These are phyloP conservation scores for Minunthozetes semirufus DNA, from an alignment of 2,888 invertebrate genomes.

Conservation along the genomic window DNA sequence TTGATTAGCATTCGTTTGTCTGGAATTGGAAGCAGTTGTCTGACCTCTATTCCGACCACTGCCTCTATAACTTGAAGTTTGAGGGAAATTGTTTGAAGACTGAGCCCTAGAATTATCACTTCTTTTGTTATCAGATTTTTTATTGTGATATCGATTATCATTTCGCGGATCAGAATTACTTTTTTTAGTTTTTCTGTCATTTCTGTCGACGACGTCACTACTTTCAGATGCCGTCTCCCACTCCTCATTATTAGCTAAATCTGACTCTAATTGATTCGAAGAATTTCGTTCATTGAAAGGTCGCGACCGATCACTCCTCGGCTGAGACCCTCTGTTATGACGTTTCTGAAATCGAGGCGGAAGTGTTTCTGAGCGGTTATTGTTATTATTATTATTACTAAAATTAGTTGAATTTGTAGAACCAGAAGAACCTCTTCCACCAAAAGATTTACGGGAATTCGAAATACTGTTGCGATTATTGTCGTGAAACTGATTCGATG, in stretches of 20 bases:
- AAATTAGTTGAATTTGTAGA: neutral
- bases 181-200: constrained; percentile 44
- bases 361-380: constrained; percentile 37
- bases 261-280: constrained; percentile 42
- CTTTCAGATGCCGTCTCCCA: constrained; percentile 76
- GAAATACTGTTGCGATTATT: constrained; percentile 19
- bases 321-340: constrained; percentile 30
- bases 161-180: constrained; percentile 45
- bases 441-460: neutral
- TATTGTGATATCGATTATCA: constrained; percentile 45
- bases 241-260: constrained; percentile 49
- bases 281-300: constrained; percentile 42
- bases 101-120: constrained; percentile 34
- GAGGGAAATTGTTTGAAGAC: neutral
- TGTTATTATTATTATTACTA: neutral
- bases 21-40: neutral
- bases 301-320: constrained; percentile 47
- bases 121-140: constrained; percentile 42
- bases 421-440: neutral
- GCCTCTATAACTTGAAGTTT: neutral
- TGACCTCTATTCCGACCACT: neutral
- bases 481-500: neutral
- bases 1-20: neutral
- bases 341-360: constrained; percentile 42
- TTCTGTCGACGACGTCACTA: constrained; percentile 57